Evolutionary conservation across 2,797 vertebrate genomes (phyloP), one percentile per base, ranked within the genome.

Genomic region (Alosa sapidissima): DNA sequence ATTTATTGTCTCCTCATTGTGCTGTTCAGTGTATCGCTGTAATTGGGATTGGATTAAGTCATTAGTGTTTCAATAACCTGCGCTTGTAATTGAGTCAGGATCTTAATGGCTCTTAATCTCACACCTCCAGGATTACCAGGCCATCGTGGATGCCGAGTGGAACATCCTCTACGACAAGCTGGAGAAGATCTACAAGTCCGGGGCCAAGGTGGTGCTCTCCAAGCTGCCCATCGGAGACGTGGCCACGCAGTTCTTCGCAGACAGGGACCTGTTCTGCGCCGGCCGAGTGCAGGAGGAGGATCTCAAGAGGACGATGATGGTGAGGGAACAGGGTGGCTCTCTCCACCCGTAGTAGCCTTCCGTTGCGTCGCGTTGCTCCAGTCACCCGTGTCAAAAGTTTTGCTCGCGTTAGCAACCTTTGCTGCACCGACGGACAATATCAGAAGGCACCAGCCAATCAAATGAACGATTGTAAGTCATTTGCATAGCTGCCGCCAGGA

Each of bases 241-340:
- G 89, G 98, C 98, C 65, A 99, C 98, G 0, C 98, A 99, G 94
- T 99, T 96, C 92, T 99, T 99, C 0, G 98, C 98, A 0, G 98
- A 99, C 88, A 94, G 98, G 90, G 98, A 99, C 94, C 93, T 99
- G 93, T 99, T 99, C 92, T 99, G 98, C 85, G 98, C 98, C 0
- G 98, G 98, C 75, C 95, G 98, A 0, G 98, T 99, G 52, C 97
- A 96, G 0, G 98, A 99, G 87, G 98, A 99, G 89, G 98, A 99
- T 88, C 96, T 99, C 86, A 98, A 94, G 92, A 96, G 98, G 90
- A 99, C 98, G 4, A 99, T 99, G 98, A 98, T 99, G 98, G 98
- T 99, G 93, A 6, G 90, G 48, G 33, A 16, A 48, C n/a, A 11
- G 11, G 3, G 55, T 8, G 6, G 8, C 7, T 8, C 6, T 24